Percentiles rank a stretch among this genome's conserved stretches.
Evolutionary conservation across 2,888 invertebrate genomes (phyloP).

Genomic region (Sussaba pulchella): DNA sequence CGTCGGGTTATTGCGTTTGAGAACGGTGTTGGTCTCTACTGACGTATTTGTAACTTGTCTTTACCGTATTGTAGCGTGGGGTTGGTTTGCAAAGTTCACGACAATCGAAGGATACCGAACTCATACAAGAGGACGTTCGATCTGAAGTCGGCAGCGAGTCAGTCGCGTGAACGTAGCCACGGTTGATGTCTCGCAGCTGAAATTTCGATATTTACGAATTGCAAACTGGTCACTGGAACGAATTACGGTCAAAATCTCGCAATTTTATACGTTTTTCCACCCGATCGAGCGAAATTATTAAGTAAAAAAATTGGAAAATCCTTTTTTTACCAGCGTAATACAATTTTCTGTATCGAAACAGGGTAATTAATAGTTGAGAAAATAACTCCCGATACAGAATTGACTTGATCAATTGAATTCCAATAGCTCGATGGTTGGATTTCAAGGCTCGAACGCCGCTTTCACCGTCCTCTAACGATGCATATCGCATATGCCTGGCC

Average conservation of each 20-base stretch:
- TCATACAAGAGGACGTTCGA: neutral
- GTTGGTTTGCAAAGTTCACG: neutral
- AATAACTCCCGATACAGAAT: neutral
- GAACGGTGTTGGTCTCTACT: too few species aligned
- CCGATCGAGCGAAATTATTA: too few species aligned
- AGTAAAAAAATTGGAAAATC: too few species aligned
- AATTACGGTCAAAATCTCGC: too few species aligned
- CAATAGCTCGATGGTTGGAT: neutral
- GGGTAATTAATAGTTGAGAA: too few species aligned
- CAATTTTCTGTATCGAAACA: too few species aligned
- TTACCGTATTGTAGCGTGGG: slow-evolving; percentile 1
- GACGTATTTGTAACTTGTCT: too few species aligned
- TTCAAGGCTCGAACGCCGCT: slow-evolving; percentile 5
- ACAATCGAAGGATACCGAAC: neutral
- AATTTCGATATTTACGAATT: slow-evolving; percentile 1
- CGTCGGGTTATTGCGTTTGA: too few species aligned
- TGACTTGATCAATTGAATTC: neutral
- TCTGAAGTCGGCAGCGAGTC: neutral
- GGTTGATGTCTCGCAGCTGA: neutral
- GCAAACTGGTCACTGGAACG: too few species aligned
- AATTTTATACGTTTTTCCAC: too few species aligned
- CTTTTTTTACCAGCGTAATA: too few species aligned
- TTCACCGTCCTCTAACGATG: slow-evolving; percentile 7
- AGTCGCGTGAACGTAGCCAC: neutral
- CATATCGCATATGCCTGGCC: neutral